A percentile compares a stretch with the other conserved stretches of the same genome.
These are phyloP conservation scores for Heliconius aoede DNA, from an alignment of 2,888 invertebrate genomes.

Conservation along the genomic window DNA sequence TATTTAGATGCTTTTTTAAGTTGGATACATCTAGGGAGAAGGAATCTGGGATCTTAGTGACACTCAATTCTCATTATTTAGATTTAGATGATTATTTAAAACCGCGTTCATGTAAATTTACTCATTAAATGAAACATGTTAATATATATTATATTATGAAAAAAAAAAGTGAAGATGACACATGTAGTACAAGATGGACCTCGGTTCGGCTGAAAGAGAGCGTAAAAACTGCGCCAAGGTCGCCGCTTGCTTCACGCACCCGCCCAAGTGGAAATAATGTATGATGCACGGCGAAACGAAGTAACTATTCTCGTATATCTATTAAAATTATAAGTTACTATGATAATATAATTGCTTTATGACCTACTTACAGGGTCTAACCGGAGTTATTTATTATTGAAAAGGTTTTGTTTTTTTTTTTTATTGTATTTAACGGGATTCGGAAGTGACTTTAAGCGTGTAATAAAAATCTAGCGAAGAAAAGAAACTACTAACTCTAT, in stretches of 20 bases:
- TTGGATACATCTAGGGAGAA: no score
- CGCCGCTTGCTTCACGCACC: slow-evolving; percentile 69
- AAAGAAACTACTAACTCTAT: neutral
- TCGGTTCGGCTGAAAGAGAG: slow-evolving; percentile 80
- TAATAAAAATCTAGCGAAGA: neutral
- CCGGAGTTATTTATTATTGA: neutral
- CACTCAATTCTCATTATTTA: no score
- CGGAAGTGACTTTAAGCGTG: neutral
- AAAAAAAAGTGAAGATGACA: slow-evolving; percentile 50
- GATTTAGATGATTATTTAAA: no score
- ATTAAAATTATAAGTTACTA: slow-evolving; percentile 24
- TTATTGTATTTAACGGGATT: neutral
- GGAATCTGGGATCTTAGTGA: no score
- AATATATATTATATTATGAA: slow-evolving; percentile 39
- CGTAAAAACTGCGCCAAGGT: slow-evolving; percentile 82
- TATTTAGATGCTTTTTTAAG: no score
- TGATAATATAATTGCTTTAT: slow-evolving; percentile 6
- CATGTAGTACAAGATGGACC: slow-evolving; percentile 57
- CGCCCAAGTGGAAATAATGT: slow-evolving; percentile 71
- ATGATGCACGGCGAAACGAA: slow-evolving; percentile 44
- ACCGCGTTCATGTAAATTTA: neutral
- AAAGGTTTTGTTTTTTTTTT: neutral
- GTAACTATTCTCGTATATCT: slow-evolving; percentile 34
- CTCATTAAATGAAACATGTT: neutral
- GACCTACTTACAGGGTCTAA: neutral